Base-by-base conservation (phyloP, 2,113 vertebrate genomes). In the Sphaerodactylus townsendi region DNA sequence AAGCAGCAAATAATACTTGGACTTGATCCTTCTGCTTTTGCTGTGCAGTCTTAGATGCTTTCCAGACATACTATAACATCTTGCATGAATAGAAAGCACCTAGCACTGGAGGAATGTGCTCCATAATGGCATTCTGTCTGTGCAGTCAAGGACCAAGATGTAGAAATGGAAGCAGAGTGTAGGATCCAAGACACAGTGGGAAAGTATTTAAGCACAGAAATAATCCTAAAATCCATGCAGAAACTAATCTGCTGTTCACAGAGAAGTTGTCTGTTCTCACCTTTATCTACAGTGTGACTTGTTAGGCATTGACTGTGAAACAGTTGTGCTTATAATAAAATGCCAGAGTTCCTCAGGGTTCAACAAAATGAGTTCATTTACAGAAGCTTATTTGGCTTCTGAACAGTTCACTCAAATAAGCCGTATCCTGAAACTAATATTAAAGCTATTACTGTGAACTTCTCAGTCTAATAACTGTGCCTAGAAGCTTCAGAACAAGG, bases 391-490 rank as follows among this genome's bases (percentile, higher is more conserved):
- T 77, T 46, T 85, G 83, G 84, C 74, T 88, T 80, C 11, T 53
- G 65, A 87, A 86, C 84, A 74, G 79, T 69, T 70, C 19, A 46
- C 85, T 85, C 84, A 69, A 82, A 86, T 81, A 80, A 90, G 68
- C 17, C 77, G 59, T 0, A 0, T 83, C 70, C 19, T 79, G 46
- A 89, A 79, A 48, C 79, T 85, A 30, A 83, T 35, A 11, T 15
- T 82, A 33, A 2, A 8, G 56, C 19, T 15, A 68, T 2, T 71
- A 19, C 35, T 17, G 56, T 48, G 84, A 80, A 30, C 33, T 23
- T 87, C 84, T 44, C 75, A 48, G 15, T 86, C 85, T 79, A 84
- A 83, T 79, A 11, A 19, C 48, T 5, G 4, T 6, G 66, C 9
- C 37, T 73, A 50, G 77, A 48, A 23, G 69, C 53, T 15, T 35